These are phyloP conservation scores for Heteropelma amictum DNA, from an alignment of 2,888 invertebrate species.

Conservation along the genomic window DNA sequence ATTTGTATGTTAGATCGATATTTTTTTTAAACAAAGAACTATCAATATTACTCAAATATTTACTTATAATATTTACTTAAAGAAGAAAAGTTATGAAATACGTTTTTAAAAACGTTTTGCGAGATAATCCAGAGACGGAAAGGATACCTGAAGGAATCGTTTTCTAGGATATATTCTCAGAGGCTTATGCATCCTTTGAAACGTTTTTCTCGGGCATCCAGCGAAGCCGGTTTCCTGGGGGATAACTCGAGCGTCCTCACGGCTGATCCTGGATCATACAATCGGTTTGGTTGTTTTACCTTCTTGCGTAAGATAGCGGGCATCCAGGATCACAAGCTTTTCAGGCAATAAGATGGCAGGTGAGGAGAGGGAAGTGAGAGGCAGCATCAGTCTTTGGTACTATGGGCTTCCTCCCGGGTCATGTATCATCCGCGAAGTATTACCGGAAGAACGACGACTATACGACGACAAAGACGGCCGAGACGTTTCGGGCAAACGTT, in stretches of 20 bases:
- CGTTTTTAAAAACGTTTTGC: background rate
- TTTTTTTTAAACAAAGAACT: background rate
- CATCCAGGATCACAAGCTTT: constrained; percentile 8
- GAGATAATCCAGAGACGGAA: background rate
- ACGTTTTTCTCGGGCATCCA: background rate
- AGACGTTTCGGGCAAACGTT: constrained; percentile 36
- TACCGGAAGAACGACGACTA: constrained; percentile 38
- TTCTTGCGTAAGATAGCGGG: constrained; percentile 7
- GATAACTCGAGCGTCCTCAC: background rate
- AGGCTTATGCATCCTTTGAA: constrained; percentile 13
- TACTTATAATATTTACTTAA: background rate
- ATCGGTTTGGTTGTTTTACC: constrained; percentile 20
- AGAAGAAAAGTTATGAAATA: background rate
- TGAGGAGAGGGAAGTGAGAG: background rate
- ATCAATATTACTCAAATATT: too few species aligned
- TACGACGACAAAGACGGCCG: constrained; percentile 26
- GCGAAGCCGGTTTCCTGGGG: constrained; percentile 3
- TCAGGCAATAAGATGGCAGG: constrained; percentile 37
- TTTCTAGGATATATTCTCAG: background rate
- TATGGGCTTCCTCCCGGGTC: constrained; percentile 18
- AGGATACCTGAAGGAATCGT: background rate
- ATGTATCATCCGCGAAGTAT: constrained; percentile 52
- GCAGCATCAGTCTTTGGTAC: constrained; percentile 15
- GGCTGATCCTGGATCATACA: constrained; percentile 43
- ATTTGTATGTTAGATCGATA: background rate